phyloP scores from a whole-genome alignment of 2,113 vertebrate genomes.

The Scopus umbretta region DNA sequence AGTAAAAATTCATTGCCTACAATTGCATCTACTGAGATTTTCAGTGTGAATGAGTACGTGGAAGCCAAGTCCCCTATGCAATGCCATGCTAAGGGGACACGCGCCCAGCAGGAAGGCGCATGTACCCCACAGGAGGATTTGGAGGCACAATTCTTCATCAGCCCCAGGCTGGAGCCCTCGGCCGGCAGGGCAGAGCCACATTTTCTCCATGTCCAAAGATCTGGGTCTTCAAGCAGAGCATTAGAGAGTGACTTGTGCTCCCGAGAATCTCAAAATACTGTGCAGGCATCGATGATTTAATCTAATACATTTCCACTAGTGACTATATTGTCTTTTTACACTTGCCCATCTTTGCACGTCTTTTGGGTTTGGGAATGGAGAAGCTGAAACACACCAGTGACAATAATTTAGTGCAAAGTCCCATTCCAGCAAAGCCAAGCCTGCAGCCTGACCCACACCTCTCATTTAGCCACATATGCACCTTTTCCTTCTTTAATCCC shows the following conservation, averaged over 20 bases:
- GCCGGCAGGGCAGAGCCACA: not conserved
- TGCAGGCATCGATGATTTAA: accelerated
- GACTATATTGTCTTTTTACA: accelerated
- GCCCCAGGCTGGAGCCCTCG: not conserved
- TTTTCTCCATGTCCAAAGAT: not conserved
- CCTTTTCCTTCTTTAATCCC: not conserved
- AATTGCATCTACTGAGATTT: not conserved
- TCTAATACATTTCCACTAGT: too few species aligned
- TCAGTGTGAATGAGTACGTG: accelerated
- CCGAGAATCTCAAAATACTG: not conserved
- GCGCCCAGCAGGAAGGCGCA: too few species aligned
- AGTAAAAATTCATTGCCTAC: not conserved
- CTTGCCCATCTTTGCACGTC: not conserved
- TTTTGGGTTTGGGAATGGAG: not conserved
- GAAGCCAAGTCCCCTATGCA: not conserved
- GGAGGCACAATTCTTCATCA: not conserved
- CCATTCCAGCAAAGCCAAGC: not conserved
- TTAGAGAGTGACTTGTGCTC: not conserved
- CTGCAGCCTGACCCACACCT: not conserved
- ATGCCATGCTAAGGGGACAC: not conserved
- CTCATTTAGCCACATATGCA: accelerated
- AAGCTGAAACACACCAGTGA: not conserved
- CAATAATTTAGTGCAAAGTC: not conserved
- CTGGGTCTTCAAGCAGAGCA: accelerated
- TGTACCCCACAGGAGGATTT: accelerated